Evolutionary conservation across 2,113 vertebrate genomes (phyloP).

Genomic region (Raja brachyura): DNA sequence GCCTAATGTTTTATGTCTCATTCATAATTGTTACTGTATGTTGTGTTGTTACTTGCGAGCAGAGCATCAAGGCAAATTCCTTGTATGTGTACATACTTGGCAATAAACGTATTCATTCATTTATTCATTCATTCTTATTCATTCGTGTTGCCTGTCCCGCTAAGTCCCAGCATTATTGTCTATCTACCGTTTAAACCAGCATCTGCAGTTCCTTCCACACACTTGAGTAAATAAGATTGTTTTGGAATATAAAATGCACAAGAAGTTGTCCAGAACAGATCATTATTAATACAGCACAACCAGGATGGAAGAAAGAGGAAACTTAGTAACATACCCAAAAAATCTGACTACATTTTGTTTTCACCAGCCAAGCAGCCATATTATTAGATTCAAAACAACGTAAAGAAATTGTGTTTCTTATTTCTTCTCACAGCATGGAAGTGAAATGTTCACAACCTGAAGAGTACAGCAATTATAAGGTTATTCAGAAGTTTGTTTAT

Average conservation of each 20-base stretch:
- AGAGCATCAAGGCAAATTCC: too few relatives aligned
- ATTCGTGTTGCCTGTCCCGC: too few relatives aligned
- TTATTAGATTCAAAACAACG: not conserved
- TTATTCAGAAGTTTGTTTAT: not conserved
- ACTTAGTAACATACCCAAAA: not conserved
- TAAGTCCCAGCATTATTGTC: too few relatives aligned
- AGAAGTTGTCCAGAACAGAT: slow-evolving; percentile 74
- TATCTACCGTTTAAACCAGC: too few relatives aligned
- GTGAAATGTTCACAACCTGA: not conserved
- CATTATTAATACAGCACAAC: slow-evolving; percentile 76
- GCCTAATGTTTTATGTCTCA: too few relatives aligned
- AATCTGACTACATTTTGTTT: not conserved
- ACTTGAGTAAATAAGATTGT: slow-evolving; percentile 76
- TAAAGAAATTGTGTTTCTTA: not conserved
- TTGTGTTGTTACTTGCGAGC: too few relatives aligned
- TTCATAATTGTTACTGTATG: too few relatives aligned
- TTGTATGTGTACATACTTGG: too few relatives aligned
- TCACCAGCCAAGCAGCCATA: too few relatives aligned
- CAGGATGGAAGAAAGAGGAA: slow-evolving; percentile 53
- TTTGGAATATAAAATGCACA: slow-evolving; percentile 75
- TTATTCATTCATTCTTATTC: too few relatives aligned
- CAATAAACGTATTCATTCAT: too few relatives aligned
- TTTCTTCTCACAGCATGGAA: not conserved
- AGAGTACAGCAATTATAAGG: not conserved
- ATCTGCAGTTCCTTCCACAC: too few relatives aligned